phyloP scores from a whole-genome alignment of 2,113 vertebrate genomes.

The Pedionomus torquatus region DNA sequence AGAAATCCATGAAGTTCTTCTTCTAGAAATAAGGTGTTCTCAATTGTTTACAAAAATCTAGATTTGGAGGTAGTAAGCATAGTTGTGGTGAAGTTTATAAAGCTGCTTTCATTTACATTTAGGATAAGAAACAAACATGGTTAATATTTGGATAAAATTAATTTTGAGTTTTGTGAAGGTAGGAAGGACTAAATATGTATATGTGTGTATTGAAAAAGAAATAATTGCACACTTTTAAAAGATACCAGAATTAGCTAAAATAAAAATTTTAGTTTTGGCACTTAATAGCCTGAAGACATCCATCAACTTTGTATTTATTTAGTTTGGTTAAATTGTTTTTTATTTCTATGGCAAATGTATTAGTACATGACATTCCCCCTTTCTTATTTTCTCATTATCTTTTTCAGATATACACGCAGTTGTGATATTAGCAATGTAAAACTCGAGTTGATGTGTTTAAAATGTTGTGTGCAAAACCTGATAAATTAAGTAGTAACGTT shows the following conservation, averaged over 20 bases:
- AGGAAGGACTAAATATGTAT: neutral
- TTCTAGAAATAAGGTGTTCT: neutral
- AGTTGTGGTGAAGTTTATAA: neutral
- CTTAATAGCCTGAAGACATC: neutral
- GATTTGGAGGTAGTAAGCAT: neutral
- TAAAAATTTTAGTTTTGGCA: neutral
- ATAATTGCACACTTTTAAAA: rapidly evolving
- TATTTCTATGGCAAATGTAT: neutral
- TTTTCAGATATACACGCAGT: neutral
- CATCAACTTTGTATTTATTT: neutral
- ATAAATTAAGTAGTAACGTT: neutral
- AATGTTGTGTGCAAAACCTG: neutral
- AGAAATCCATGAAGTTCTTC: neutral
- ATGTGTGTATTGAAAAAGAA: neutral
- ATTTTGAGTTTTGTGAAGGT: neutral
- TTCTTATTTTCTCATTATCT: neutral
- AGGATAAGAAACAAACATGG: neutral
- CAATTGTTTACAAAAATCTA: neutral
- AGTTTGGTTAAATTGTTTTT: neutral
- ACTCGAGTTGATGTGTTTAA: neutral
- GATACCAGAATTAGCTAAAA: neutral
- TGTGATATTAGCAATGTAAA: neutral
- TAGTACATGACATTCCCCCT: neutral
- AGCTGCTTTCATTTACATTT: neutral
- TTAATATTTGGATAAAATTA: neutral